phyloP scores from a whole-genome alignment of 2,888 invertebrate species.

The Psococerastis gibbosa region DNA sequence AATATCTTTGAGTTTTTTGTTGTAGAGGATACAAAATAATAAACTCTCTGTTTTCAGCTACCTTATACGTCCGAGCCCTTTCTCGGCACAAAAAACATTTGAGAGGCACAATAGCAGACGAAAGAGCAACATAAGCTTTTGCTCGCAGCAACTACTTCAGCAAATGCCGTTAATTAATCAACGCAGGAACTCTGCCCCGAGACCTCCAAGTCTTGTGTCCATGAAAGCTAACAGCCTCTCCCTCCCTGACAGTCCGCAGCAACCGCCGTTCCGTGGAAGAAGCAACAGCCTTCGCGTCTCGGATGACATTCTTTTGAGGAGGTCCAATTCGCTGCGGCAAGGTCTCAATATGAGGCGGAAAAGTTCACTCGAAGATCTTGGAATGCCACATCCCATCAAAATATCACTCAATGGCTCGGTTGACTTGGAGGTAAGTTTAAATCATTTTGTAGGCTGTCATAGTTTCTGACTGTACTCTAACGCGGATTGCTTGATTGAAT shows the following conservation, averaged over 20 bases:
- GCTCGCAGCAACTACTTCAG: conserved; percentile 55
- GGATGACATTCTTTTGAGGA: conserved; percentile 55
- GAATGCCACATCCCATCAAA: conserved; percentile 67
- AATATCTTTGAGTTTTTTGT: too few relatives aligned
- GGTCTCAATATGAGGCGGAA: conserved; percentile 53
- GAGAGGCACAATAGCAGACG: conserved; percentile 78
- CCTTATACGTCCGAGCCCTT: conserved; percentile 82
- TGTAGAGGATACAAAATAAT: too few relatives aligned
- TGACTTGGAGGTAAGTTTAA: conserved; percentile 49
- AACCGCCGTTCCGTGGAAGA: conserved; percentile 47
- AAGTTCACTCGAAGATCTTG: conserved; percentile 71
- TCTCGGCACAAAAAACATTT: conserved; percentile 87
- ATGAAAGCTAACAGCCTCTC: conserved; percentile 80
- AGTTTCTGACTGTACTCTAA: background rate
- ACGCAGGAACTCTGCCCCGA: conserved; percentile 24
- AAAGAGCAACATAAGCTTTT: conserved; percentile 81
- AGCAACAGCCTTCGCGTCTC: conserved; percentile 75
- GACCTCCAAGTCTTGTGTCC: conserved; percentile 59
- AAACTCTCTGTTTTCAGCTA: conserved; percentile 43
- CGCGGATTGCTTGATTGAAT: too few relatives aligned
- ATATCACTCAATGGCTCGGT: conserved; percentile 73
- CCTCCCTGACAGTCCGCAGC: conserved; percentile 59
- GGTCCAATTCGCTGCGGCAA: conserved; percentile 64
- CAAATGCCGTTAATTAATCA: conserved; percentile 30
- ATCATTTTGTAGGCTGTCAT: too few relatives aligned